A percentile compares a stretch with the other conserved stretches of the same genome.
phyloP scores from a whole-genome alignment of 2,888 invertebrate species.

The Sesia apiformis region DNA sequence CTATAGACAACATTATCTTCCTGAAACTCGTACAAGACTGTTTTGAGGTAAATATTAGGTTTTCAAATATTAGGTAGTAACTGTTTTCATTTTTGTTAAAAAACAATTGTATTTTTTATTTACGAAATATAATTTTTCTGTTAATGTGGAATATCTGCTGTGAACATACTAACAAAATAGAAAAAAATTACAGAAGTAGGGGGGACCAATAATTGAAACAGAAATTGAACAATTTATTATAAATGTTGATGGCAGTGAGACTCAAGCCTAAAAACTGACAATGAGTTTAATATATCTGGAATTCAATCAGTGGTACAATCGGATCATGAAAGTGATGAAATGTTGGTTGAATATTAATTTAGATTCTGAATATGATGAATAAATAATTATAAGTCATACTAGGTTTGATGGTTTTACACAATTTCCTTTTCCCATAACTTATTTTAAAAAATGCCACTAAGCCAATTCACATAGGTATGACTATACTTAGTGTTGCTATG shows the following conservation, averaged over 20 bases:
- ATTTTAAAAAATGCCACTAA: too few relatives aligned
- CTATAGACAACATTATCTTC: background rate
- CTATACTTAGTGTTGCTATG: too few relatives aligned
- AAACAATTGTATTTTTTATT: background rate
- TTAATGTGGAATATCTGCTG: background rate
- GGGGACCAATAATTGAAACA: background rate
- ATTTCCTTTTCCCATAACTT: too few relatives aligned
- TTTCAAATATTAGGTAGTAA: too few relatives aligned
- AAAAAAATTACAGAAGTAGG: background rate
- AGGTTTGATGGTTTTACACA: too few relatives aligned
- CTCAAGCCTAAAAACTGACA: background rate
- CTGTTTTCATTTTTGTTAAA: too few relatives aligned
- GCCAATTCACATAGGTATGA: too few relatives aligned
- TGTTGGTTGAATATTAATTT: background rate
- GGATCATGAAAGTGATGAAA: background rate
- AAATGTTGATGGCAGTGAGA: background rate
- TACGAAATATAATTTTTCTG: background rate
- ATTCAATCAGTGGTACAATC: background rate
- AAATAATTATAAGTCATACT: too few relatives aligned
- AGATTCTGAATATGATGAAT: too few relatives aligned
- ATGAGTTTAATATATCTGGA: background rate
- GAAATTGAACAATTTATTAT: background rate
- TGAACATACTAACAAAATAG: background rate
- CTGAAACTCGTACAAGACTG: constrained; percentile 1
- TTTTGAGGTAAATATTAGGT: constrained; percentile 1